phyloP scores from a whole-genome alignment of 92 coral and sea anemone genomes.

The Palythoa grandis region DNA sequence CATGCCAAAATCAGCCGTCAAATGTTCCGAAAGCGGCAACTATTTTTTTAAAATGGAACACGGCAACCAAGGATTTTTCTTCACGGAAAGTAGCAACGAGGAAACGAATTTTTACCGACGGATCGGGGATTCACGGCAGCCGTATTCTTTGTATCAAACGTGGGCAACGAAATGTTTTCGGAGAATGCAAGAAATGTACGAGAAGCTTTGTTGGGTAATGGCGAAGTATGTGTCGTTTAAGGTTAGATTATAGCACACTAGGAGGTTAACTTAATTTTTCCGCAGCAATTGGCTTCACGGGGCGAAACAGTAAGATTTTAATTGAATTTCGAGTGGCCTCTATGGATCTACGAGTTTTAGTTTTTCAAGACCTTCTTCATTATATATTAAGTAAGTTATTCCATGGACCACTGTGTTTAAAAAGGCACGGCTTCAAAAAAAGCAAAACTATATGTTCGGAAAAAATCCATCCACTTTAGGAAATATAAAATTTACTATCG shows the following conservation, averaged over 20 bases:
- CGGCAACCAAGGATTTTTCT: neutral
- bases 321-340: constrained; percentile 14
- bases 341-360: neutral
- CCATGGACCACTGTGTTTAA: neutral
- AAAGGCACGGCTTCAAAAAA: neutral
- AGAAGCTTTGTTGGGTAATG: neutral
- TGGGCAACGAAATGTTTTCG: neutral
- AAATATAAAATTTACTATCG: constrained; percentile 25
- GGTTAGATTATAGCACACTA: neutral
- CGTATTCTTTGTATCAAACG: neutral
- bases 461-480: neutral
- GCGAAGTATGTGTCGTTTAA: neutral
- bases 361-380: neutral
- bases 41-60: neutral
- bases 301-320: constrained; percentile 15
- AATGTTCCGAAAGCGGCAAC: neutral
- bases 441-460: neutral
- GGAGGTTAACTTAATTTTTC: constrained; percentile 8
- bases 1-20: neutral
- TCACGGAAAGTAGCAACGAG: neutral
- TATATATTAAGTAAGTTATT: neutral
- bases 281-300: neutral
- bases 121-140: neutral
- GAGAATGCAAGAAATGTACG: neutral
- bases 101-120: neutral